phyloP scores from a whole-genome alignment of 2,113 vertebrate species.

The Charina bottae region DNA sequence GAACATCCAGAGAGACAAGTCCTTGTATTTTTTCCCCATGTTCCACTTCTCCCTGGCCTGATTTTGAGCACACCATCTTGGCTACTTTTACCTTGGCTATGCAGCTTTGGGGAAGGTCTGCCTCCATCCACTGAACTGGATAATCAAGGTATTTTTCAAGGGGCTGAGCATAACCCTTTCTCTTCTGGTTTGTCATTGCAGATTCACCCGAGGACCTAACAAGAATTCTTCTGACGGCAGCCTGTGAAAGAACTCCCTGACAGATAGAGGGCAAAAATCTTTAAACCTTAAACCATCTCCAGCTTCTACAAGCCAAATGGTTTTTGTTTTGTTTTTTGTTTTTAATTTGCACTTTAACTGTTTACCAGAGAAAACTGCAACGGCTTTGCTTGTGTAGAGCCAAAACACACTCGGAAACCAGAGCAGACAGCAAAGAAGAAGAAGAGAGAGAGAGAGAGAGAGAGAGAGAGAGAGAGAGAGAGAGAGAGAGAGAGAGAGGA shows the following conservation, averaged over 20 bases:
- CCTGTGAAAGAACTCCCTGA: constrained; percentile 60
- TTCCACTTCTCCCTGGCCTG: not conserved
- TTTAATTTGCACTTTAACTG: constrained; percentile 83
- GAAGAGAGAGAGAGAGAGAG: constrained; percentile 1
- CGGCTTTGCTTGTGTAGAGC: constrained; percentile 68
- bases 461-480: constrained; percentile 14
- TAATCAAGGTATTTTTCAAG: not conserved
- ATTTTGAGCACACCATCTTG: not conserved
- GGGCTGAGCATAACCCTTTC: constrained; percentile 31
- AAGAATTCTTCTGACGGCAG: constrained; percentile 68
- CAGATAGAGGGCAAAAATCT: constrained; percentile 72
- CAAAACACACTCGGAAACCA: constrained; percentile 49
- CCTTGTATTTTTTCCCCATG: not conserved
- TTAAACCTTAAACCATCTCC: constrained; percentile 81
- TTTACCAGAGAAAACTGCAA: constrained; percentile 72
- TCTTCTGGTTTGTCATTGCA: constrained; percentile 76
- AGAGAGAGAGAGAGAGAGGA: constrained; percentile 21
- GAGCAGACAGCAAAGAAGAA: constrained; percentile 59
- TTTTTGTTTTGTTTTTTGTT: constrained; percentile 78
- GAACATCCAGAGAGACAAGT: not conserved
- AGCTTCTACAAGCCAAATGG: constrained; percentile 85
- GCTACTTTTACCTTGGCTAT: not conserved
- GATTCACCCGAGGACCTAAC: constrained; percentile 99
- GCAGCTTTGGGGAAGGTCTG: not conserved
- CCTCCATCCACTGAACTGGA: not conserved